A percentile compares a stretch with the other conserved stretches of the same genome.
These are phyloP conservation scores for Arbacia lixula DNA, from an alignment of 53 echinoderm and acorn worm species.

Conservation along the genomic window DNA sequence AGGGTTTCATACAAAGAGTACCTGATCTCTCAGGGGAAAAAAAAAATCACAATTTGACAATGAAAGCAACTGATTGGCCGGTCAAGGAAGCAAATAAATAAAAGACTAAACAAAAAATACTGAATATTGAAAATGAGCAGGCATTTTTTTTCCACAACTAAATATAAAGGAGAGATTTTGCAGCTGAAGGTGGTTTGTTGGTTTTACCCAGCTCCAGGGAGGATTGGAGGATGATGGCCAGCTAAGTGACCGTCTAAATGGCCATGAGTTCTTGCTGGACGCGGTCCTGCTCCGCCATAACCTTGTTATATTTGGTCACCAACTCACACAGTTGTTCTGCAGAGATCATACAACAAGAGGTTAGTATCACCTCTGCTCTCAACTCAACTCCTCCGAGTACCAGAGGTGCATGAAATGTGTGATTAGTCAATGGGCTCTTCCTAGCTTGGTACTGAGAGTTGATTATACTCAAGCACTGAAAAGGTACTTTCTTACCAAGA, in stretches of 20 bases:
- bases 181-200: background rate
- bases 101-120: no score
- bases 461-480: no score
- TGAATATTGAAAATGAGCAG: slow-evolving; percentile 33
- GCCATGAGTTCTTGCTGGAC: slow-evolving; percentile 32
- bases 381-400: no score
- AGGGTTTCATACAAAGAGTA: no score
- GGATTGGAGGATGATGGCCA: background rate
- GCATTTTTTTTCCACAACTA: slow-evolving; percentile 21
- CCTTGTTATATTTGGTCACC: slow-evolving; percentile 19
- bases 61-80: background rate
- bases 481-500: no score
- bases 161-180: background rate
- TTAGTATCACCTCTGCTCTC: background rate
- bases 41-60: background rate
- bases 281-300: slow-evolving; percentile 22
- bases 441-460: no score
- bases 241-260: slow-evolving; percentile 9
- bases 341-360: slow-evolving; percentile 8
- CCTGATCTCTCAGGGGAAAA: no score
- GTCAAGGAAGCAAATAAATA: slow-evolving; percentile 6
- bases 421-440: no score
- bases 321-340: background rate
- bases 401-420: no score
- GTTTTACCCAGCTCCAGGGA: slow-evolving; percentile 37